A percentile compares a stretch with the other conserved stretches of the same genome.
Evolutionary conservation across 2,113 vertebrate species (phyloP).

Genomic region (Percina caprodes): DNA sequence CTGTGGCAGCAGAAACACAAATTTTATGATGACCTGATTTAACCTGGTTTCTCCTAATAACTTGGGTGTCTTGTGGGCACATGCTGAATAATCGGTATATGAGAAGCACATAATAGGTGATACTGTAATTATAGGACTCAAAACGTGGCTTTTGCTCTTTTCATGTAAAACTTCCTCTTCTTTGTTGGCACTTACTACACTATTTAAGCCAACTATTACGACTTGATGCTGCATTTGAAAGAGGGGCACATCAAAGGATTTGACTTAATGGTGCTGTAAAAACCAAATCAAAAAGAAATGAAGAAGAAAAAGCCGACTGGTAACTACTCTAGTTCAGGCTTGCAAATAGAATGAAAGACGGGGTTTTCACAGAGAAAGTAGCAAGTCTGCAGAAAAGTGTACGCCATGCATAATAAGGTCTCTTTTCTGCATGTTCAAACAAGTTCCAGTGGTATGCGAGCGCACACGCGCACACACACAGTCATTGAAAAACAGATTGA

Average conservation of each 20-base stretch:
- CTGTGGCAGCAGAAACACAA: background rate
- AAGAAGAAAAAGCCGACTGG: constrained; percentile 18
- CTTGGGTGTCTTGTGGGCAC: background rate
- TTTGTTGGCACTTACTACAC: background rate
- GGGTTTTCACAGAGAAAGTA: constrained; percentile 19
- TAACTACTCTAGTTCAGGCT: constrained; percentile 24
- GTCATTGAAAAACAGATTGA: background rate
- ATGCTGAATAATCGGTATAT: background rate
- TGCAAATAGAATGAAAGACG: constrained; percentile 21
- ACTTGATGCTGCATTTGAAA: constrained; percentile 31
- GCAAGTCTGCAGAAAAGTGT: constrained; percentile 54
- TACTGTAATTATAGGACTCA: background rate
- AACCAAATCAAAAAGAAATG: constrained; percentile 13
- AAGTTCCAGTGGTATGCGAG: constrained; percentile 2
- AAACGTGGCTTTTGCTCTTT: background rate
- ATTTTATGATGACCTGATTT: background rate
- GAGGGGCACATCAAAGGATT: constrained; percentile 20
- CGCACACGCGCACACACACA: background rate
- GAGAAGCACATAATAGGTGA: background rate
- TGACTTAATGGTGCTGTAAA: background rate
- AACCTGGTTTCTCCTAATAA: background rate
- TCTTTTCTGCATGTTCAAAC: constrained; percentile 57
- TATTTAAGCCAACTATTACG: background rate
- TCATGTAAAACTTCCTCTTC: constrained; percentile 13
- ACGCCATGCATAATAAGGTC: background rate